Base-by-base conservation (phyloP, 2,888 invertebrate species). In the Melitaea athalia region DNA sequence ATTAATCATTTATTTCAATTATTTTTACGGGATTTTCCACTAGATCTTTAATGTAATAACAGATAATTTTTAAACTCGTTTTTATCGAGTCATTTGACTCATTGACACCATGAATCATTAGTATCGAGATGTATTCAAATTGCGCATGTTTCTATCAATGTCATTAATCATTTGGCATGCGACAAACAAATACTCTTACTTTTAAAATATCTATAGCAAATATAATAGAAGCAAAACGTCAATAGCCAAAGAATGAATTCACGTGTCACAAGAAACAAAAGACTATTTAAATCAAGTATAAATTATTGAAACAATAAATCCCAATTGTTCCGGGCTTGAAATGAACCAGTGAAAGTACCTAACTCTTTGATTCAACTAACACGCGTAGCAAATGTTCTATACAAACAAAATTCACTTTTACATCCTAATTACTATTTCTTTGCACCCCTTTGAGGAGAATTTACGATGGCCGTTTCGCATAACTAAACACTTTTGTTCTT, bases 401-500 rank as follows among this genome's bases (percentile, higher is more conserved):
- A 72, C 76, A 79, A 77, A 79, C 69, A 75, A 75, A 78, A 88
- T 91, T 92, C 91, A 92, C 92, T 92, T 92, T 92, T 91, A 88
- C 87, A 86, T 85, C 83, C 82, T 90, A 91, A 91, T 91, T 88
- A 90, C 89, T 81, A 86, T 83, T 87, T 86, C 84, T 78, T 74
- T 71, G 78, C 82, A 83, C 83, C 84, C 88, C 86, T 88, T 88
- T 73, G 81, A 81, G 81, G 81, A 79, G 74, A 83, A 91, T 92
- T 92, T 91, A 91, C 86, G 89, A 78, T 78, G 73, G 68, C 77
- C 81, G 42, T 85, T 87, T 83, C 80, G 82, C 82, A 81, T 81
- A 81, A 77, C 33, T 1, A 52, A 78, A 86, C 83, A 78, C 80
- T 77, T 81, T 85, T 77, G 80, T 74, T 74, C 67, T 73, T 78